Evolutionary conservation across 2,113 vertebrate species (phyloP).

Genomic region (Vulpes lagopus): DNA sequence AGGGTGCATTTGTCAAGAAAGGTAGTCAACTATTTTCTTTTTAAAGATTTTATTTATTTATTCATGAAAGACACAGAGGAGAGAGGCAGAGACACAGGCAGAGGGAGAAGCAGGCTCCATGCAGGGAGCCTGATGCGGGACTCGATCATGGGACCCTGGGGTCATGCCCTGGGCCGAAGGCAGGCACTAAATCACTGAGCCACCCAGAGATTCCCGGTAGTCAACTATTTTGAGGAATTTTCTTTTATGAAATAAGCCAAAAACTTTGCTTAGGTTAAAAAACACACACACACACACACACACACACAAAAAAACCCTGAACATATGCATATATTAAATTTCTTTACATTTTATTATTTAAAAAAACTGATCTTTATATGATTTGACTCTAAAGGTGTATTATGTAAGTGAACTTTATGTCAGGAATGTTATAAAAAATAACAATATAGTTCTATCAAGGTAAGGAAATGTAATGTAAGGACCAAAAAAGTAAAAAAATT

Average conservation of each 20-base stretch:
- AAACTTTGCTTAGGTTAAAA: slow-evolving; percentile 9
- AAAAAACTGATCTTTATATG: background rate
- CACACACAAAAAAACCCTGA: background rate
- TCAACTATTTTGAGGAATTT: background rate
- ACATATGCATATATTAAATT: background rate
- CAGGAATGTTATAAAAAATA: background rate
- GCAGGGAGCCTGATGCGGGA: too few species aligned
- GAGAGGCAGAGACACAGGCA: too few species aligned
- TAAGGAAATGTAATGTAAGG: background rate
- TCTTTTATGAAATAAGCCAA: slow-evolving; percentile 19
- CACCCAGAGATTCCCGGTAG: background rate
- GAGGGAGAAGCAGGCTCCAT: too few species aligned
- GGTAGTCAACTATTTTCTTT: background rate
- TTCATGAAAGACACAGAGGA: too few species aligned
- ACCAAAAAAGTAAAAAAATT: slow-evolving; percentile 24
- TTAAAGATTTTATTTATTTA: too few species aligned
- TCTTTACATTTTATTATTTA: slow-evolving; percentile 60
- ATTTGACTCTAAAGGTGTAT: background rate
- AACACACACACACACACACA: background rate
- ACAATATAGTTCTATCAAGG: background rate
- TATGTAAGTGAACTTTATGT: slow-evolving; percentile 50
- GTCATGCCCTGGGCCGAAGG: too few species aligned
- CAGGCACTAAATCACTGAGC: too few species aligned
- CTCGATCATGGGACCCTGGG: too few species aligned
- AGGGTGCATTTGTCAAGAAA: background rate